phyloP scores from a whole-genome alignment of 2,888 invertebrate species.

The Schizotus pectinicornis region DNA sequence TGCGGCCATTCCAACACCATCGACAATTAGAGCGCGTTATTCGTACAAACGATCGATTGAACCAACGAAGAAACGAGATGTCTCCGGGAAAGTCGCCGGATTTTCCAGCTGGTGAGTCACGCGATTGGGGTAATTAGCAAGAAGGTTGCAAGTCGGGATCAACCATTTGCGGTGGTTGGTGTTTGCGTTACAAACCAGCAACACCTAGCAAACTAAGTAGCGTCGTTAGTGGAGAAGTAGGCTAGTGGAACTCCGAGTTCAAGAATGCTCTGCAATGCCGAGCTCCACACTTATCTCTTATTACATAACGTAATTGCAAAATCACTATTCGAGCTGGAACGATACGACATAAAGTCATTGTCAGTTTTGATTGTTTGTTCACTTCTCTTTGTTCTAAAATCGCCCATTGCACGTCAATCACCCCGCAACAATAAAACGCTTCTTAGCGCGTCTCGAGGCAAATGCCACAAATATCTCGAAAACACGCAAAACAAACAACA shows the following conservation, averaged over 20 bases:
- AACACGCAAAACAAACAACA: conserved; percentile 1
- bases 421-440: not conserved
- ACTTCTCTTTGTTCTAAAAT: conserved; percentile 8
- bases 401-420: not conserved
- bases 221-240: conserved; percentile 47
- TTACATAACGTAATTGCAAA: conserved; percentile 43
- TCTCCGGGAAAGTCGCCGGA: conserved; percentile 14
- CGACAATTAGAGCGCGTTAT: conserved; percentile 37
- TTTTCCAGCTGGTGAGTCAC: conserved; percentile 18
- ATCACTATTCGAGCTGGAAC: conserved; percentile 34
- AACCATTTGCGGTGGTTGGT: not conserved
- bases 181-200: conserved; percentile 1
- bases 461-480: conserved; percentile 2
- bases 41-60: conserved; percentile 18
- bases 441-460: not conserved
- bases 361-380: conserved; percentile 15
- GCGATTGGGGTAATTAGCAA: not conserved
- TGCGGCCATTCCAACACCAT: conserved; percentile 33
- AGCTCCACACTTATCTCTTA: conserved; percentile 36
- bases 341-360: conserved; percentile 17
- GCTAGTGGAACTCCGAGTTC: conserved; percentile 53
- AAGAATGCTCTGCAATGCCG: conserved; percentile 37
- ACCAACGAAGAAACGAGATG: conserved; percentile 6
- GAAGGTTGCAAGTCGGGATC: not conserved
- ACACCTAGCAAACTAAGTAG: conserved; percentile 14